Conservation (phyloP, 2,888 invertebrate species). For the Aporophyla nigra region DNA sequence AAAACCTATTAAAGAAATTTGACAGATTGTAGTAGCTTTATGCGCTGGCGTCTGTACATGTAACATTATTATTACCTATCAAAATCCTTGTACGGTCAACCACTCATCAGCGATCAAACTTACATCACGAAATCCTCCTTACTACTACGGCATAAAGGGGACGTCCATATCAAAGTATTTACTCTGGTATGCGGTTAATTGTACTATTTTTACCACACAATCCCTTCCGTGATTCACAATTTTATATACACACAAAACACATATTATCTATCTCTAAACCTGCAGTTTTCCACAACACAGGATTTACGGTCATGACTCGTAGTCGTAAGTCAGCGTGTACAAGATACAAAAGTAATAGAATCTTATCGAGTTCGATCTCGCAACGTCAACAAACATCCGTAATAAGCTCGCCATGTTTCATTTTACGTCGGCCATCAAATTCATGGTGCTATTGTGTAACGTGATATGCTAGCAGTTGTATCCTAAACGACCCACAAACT, state of each 20-base stretch:
- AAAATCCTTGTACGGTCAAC: background rate
- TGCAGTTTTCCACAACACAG: conserved; percentile 27
- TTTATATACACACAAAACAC: conserved; percentile 23
- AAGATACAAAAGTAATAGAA: conserved; percentile 52
- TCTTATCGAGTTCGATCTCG: conserved; percentile 54
- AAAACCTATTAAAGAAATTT: too few species aligned
- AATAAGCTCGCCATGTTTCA: conserved; percentile 69
- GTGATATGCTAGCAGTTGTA: conserved; percentile 1
- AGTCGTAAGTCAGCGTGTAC: conserved; percentile 25
- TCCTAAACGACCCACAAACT: too few species aligned
- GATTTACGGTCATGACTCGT: conserved; percentile 35
- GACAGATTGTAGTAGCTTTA: too few species aligned
- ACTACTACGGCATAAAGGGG: background rate
- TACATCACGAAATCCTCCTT: background rate
- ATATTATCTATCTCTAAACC: background rate
- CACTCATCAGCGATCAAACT: too few species aligned
- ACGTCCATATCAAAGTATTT: too few species aligned
- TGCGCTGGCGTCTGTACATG: too few species aligned
- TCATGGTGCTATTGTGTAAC: conserved; percentile 12
- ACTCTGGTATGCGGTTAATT: background rate
- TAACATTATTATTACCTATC: background rate
- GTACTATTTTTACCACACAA: background rate
- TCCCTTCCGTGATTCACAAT: background rate
- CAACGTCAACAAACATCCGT: conserved; percentile 59
- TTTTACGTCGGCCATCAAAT: conserved; percentile 50